Conservation (phyloP, 2,888 invertebrate genomes). For the Candidula unifasciata region DNA sequence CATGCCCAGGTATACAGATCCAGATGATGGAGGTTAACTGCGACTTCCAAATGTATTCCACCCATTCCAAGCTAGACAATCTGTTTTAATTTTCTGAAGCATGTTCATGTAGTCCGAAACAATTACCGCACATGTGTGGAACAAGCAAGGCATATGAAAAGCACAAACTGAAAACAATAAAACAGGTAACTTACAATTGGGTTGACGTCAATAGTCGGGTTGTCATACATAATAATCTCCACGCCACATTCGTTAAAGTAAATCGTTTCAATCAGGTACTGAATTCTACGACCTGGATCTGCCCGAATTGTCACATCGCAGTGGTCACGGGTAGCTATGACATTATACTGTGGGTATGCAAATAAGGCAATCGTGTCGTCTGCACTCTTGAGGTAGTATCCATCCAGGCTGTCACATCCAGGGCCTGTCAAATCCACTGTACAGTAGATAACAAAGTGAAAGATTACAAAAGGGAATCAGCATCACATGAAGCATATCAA, state of each 20-base stretch:
- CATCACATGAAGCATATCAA: background rate
- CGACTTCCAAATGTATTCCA: too few species aligned
- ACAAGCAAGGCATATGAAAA: too few species aligned
- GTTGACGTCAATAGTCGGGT: slow-evolving; percentile 29
- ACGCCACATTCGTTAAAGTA: slow-evolving; percentile 45
- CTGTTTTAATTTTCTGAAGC: too few species aligned
- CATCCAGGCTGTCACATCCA: slow-evolving; percentile 44
- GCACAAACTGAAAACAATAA: too few species aligned
- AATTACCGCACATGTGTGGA: too few species aligned
- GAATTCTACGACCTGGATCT: slow-evolving; percentile 25
- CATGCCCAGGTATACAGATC: too few species aligned
- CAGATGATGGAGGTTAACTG: too few species aligned
- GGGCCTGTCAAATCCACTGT: slow-evolving; percentile 47
- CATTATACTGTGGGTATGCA: slow-evolving; percentile 25
- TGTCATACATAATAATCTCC: slow-evolving; percentile 40
- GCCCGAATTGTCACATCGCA: slow-evolving; percentile 44
- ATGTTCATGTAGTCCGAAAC: too few species aligned
- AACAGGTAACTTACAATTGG: slow-evolving; percentile 27
- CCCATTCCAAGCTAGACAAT: too few species aligned
- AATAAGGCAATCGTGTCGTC: slow-evolving; percentile 13
- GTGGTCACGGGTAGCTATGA: slow-evolving; percentile 40
- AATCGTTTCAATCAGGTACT: slow-evolving; percentile 36
- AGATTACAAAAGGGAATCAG: background rate
- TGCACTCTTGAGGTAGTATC: slow-evolving; percentile 31
- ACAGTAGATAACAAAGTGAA: background rate